Conservation (phyloP, 2,888 invertebrate genomes). For the Loripinus fragilis region DNA sequence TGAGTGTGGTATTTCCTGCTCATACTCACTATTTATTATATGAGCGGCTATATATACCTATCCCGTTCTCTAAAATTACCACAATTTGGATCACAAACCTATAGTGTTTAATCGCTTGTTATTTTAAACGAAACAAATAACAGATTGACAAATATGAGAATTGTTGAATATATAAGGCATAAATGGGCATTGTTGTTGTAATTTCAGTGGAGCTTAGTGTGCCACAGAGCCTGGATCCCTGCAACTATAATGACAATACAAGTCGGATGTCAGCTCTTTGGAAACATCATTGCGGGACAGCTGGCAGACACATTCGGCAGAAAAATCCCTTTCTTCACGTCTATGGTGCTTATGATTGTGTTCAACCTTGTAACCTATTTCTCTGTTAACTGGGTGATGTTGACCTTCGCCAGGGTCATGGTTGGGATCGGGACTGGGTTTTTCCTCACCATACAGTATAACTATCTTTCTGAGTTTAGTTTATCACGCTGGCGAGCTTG, state of each 20-base stretch:
- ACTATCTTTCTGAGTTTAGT: conserved; percentile 38
- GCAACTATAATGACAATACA: conserved; percentile 44
- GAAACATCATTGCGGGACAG: conserved; percentile 42
- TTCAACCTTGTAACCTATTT: conserved; percentile 28
- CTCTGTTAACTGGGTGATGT: conserved; percentile 40
- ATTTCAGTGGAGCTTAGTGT: conserved; percentile 47
- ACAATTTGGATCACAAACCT: too few relatives aligned
- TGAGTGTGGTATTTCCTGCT: too few relatives aligned
- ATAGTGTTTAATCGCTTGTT: too few relatives aligned
- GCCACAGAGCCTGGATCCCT: conserved; percentile 44
- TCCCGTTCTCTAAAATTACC: too few relatives aligned
- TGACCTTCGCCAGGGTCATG: conserved; percentile 34
- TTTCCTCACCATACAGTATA: conserved; percentile 43
- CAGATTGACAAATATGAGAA: too few relatives aligned
- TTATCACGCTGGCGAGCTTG: conserved; percentile 40
- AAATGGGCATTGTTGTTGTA: not conserved
- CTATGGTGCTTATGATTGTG: conserved; percentile 29
- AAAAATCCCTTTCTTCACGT: conserved; percentile 38
- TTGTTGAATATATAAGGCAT: too few relatives aligned
- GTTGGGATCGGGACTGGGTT: conserved; percentile 34
- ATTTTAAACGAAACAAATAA: too few relatives aligned
- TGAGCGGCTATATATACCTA: too few relatives aligned
- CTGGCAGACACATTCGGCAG: conserved; percentile 42
- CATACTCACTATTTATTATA: too few relatives aligned
- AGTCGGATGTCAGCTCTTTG: conserved; percentile 39